Conservation (phyloP, 2,797 vertebrate species). For the Pangasius sanitwongsei region DNA sequence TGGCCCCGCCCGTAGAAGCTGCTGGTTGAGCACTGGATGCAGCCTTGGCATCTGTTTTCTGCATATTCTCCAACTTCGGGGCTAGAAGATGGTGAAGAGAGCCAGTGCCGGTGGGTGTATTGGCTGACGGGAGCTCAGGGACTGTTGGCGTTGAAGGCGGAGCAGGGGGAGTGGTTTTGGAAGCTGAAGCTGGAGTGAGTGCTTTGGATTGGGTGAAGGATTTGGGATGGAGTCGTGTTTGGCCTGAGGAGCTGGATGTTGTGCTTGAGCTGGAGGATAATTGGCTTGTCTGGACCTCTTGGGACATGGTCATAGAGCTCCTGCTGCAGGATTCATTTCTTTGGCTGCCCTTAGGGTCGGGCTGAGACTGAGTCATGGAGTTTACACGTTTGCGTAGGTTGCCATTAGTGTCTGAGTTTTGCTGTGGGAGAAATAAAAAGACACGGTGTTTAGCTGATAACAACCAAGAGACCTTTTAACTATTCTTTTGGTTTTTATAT, state of each 20-base stretch:
- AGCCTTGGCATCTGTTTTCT: conserved; percentile 82
- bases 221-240: conserved; percentile 85
- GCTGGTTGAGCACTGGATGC: conserved; percentile 73
- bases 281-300: conserved; percentile 70
- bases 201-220: conserved; percentile 84
- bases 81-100: conserved; percentile 83
- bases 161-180: conserved; percentile 77
- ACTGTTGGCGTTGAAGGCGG: conserved; percentile 82
- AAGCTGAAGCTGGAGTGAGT: conserved; percentile 79
- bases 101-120: conserved; percentile 69
- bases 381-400: conserved; percentile 92
- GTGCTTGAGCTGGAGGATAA: conserved; percentile 70
- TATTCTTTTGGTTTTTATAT: neutral
- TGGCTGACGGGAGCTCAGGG: conserved; percentile 72
- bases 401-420: conserved; percentile 86
- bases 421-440: conserved; percentile 64
- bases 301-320: conserved; percentile 65
- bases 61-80: conserved; percentile 87
- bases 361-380: conserved; percentile 79
- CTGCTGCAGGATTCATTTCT: conserved; percentile 80
- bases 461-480: neutral
- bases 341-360: conserved; percentile 75
- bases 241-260: conserved; percentile 73
- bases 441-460: neutral
- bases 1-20: conserved; percentile 84